These are phyloP conservation scores for Megalopta genalis DNA, from an alignment of 1,140 invertebrate species.

Conservation along the genomic window DNA sequence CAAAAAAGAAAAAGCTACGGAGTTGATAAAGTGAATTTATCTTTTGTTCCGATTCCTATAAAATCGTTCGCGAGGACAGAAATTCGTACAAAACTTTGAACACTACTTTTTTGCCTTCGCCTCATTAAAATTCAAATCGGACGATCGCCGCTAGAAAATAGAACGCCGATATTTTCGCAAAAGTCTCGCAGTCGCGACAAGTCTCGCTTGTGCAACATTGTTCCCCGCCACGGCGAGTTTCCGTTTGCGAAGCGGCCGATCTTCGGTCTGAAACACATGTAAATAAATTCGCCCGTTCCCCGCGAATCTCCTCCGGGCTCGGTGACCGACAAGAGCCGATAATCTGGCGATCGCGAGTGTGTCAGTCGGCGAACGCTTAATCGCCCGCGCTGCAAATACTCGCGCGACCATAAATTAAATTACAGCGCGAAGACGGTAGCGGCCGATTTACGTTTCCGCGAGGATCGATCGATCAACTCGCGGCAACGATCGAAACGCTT, in stretches of 20 bases:
- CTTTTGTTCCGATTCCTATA: too few relatives aligned
- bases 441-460: not conserved
- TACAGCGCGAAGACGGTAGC: conserved; percentile 11
- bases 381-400: conserved; percentile 40
- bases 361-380: conserved; percentile 22
- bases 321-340: conserved; percentile 5
- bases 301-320: conserved; percentile 9
- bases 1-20: too few relatives aligned
- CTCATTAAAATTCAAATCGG: too few relatives aligned
- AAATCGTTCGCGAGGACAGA: too few relatives aligned
- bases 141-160: too few relatives aligned
- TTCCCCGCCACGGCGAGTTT: not conserved
- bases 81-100: too few relatives aligned
- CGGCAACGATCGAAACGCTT: conserved; percentile 25
- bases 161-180: too few relatives aligned
- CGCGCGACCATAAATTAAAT: conserved; percentile 21
- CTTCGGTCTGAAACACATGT: conserved; percentile 3
- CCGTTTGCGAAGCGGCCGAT: too few relatives aligned
- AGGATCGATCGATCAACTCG: conserved; percentile 16
- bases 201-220: too few relatives aligned
- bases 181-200: too few relatives aligned
- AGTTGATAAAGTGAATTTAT: too few relatives aligned
- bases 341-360: not conserved
- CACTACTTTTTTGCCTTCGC: too few relatives aligned
- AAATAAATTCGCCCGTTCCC: conserved; percentile 29